Base-by-base conservation (phyloP, 2,888 invertebrate genomes). In the Chaitophorus viminalis region DNA sequence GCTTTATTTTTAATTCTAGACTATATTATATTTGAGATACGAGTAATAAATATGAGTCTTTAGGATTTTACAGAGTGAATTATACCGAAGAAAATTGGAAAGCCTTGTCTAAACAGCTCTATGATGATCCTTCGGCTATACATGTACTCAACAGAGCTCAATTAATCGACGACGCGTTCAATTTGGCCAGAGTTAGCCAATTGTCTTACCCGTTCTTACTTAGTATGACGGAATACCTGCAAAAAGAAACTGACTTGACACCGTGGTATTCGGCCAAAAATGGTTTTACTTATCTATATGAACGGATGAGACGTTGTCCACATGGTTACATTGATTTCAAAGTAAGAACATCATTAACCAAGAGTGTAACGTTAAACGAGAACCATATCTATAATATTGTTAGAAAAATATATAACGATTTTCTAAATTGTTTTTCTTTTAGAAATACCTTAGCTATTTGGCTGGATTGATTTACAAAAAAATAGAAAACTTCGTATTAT, bases 81-180 rank as follows among this genome's bases (percentile, higher is more conserved):
- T 96, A 96, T 90, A 95, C 95, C 90, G 91, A 91, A 25, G 91
- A 91, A 4, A 95, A 95, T 91, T 96, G 96, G 96, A 91, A 93
- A 78, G 91, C 94, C 90, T 92, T 97, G 0, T 94, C 93, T 4
- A 91, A 93, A 36, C 94, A 96, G 84, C 91, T 97, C 14, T 93
- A 93, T 89, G 92, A 93, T 60, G 92, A 93, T 0, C 94, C 25
- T 91, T 92, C 31, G 93, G 93, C 46, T 3, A 89, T 89, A 65
- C 88, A 89, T n/a, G 84, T 82, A 76, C 91, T 94, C 21, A 96
- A 96, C 91, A 93, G 95, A 90, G 96, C 96, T 9, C 96, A 97
- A 92, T 93, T 96, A 87, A 93, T 98, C 21, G 95, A 97, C 90
- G 98, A 98, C 91, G 93, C 95, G 3, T 93, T 95, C 90, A 94